Evolutionary conservation across 2,113 vertebrate genomes (phyloP), one percentile per base, ranked within the genome.

Genomic region (Gobius niger): DNA sequence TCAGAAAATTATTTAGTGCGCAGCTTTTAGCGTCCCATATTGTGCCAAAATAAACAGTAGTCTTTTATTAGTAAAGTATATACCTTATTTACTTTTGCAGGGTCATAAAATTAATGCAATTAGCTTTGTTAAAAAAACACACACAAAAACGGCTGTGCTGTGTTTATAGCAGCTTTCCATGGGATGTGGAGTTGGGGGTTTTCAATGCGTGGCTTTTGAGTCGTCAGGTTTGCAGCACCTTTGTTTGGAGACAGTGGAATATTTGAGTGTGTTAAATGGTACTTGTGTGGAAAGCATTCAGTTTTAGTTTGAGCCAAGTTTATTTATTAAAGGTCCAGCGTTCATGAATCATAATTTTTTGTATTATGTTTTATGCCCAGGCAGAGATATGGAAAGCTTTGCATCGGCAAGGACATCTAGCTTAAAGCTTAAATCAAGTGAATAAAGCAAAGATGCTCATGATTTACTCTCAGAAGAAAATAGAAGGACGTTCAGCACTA

Each of bases 1-100:
- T 86, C 76, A 82, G 70, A 82, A 50, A 80, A 88, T 85, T 82
- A 85, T 77, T 82, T 68, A 80, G 70, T 44, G 41, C 1, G 44
- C 59, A 61, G 70, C 52, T 83, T 86, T 85, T 70, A 84, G 68
- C 77, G 68, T 72, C 77, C 41, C 42, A 67, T 77, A 73, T 66
- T 81, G 66, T 74, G 76, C 74, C 76, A 84, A 71, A 57, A 67
- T 19, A 40, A 67, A 73, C 65, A 65, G 62, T 63, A 63, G 67
- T 67, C 68, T 67, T 63, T 81, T 60, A 15, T 2, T n/a, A 10
- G 4, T 60, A 44, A 60, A 42, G 42, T 41, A 60, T 41, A 40
- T 16, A 8, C 47, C 52, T 54, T 62, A 44, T 69, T 63, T 65
- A 62, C 47, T 74, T 77, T 24, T 57, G 6, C 13, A 53, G 44